Evolutionary conservation across 1,140 invertebrate species (phyloP).

Genomic region (Drosophila sp.): DNA sequence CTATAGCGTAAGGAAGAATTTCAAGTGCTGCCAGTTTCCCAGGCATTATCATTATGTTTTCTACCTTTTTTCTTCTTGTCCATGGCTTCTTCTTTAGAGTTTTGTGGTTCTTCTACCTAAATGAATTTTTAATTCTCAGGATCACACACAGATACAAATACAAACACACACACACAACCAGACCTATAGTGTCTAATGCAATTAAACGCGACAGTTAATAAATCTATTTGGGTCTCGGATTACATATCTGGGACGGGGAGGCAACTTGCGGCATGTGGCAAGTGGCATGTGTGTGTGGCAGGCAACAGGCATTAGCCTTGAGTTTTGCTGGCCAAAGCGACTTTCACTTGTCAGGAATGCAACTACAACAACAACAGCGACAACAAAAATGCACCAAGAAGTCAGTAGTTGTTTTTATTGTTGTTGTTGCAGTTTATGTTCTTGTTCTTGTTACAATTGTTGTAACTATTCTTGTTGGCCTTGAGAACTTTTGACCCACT

Average conservation of each 20-base stretch:
- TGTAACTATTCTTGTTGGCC: conserved; percentile 34
- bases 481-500: conserved; percentile 45
- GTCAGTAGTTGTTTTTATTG: conserved; percentile 9
- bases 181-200: conserved; percentile 25
- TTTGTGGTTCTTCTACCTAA: conserved; percentile 25
- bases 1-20: conserved; percentile 18
- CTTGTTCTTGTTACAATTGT: conserved; percentile 21
- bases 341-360: conserved; percentile 72
- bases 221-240: conserved; percentile 68
- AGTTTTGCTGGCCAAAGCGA: conserved; percentile 41
- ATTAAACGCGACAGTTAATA: conserved; percentile 56
- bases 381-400: conserved; percentile 35
- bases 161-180: conserved; percentile 14
- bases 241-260: conserved; percentile 37
- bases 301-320: conserved; percentile 52
- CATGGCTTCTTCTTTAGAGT: conserved; percentile 8
- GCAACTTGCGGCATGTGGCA: background rate
- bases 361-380: conserved; percentile 14
- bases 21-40: conserved; percentile 23
- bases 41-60: conserved; percentile 28
- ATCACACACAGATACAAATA: conserved; percentile 10
- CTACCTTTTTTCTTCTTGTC: background rate
- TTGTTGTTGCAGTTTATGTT: conserved; percentile 44
- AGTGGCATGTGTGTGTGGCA: background rate
- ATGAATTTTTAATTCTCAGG: conserved; percentile 7